Base-by-base conservation (phyloP, 2,113 vertebrate genomes). In the Pterocles orientalis region DNA sequence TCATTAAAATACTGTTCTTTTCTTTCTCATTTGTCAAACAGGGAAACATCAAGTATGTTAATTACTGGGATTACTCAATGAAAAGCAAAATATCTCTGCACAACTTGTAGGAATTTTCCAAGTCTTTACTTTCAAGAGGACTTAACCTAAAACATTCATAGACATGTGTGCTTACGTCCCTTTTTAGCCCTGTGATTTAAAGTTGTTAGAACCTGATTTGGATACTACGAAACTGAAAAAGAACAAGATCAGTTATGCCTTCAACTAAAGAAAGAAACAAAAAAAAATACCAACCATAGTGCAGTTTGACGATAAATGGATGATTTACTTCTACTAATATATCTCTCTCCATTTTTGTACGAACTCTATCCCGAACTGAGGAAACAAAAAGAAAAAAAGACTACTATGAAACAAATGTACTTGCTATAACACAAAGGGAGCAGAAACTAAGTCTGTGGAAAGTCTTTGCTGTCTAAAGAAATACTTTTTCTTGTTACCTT, bases 231-330 rank as follows among this genome's bases (percentile, higher is more conserved):
- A 56, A 20, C 19, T 14, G 23, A 81, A 33, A 5, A 39, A 33
- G 54, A 69, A 14, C 31, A 29, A 19, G 8, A 72, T 36, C 28
- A 72, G 47, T 45, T 25, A 47, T 19, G 57, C 20, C 16, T 45
- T n/a, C 2, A 39, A 60, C 23, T 5, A 69, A 4, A 7, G 29
- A 69, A 4, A 7, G 29, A 19, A 34, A 41, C 26, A 72, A 48
- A 62, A 61, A 18, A 91, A 29, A 85, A 61, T 82, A 97, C 99
- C 98, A 98, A 99, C 99, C 99, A 98, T 99, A 99, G 98, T 99
- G 99, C 98, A 99, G 98, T 95, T 99, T 99, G 97, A 99, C 99
- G 97, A 99, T 99, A 98, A 99, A 99, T 75, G 99, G 99, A 98
- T 99, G 99, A 97, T 99, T 99, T 83, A 99, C 99, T 98, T 99